Conservation (phyloP, 1,140 invertebrate species). For the Drosophila grimshawi region DNA sequence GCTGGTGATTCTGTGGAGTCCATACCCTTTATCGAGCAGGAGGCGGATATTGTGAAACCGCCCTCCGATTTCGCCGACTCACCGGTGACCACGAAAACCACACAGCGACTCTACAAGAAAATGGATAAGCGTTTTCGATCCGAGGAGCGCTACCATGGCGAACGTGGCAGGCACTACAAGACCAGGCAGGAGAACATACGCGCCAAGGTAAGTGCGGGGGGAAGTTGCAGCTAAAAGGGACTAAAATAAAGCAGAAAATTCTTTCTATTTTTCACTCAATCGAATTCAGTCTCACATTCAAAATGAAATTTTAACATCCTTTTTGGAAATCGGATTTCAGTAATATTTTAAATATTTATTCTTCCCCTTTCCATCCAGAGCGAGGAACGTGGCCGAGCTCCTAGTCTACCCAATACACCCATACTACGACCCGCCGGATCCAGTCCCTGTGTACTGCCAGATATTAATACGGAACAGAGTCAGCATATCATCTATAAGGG, state of each 20-base stretch:
- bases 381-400: conserved; percentile 90
- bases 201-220: conserved; percentile 87
- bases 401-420: conserved; percentile 88
- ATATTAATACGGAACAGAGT: conserved; percentile 88
- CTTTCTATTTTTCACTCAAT: no score
- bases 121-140: conserved; percentile 92
- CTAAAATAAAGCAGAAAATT: no score
- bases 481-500: conserved; percentile 89
- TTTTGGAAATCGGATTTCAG: no score
- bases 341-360: not conserved
- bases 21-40: conserved; percentile 75
- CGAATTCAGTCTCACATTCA: no score
- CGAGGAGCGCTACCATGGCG: conserved; percentile 89
- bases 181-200: conserved; percentile 88
- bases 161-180: conserved; percentile 88
- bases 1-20: conserved; percentile 83
- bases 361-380: conserved; percentile 85
- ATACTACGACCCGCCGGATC: conserved; percentile 88
- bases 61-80: conserved; percentile 95
- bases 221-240: no score
- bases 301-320: no score
- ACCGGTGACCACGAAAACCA: conserved; percentile 87
- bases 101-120: conserved; percentile 90
- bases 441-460: conserved; percentile 88
- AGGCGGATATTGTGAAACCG: conserved; percentile 92